Percentiles rank a stretch among this genome's conserved stretches.
Conservation (phyloP, 2,113 vertebrate species). For the mouse (Mus musculus) region DNA sequence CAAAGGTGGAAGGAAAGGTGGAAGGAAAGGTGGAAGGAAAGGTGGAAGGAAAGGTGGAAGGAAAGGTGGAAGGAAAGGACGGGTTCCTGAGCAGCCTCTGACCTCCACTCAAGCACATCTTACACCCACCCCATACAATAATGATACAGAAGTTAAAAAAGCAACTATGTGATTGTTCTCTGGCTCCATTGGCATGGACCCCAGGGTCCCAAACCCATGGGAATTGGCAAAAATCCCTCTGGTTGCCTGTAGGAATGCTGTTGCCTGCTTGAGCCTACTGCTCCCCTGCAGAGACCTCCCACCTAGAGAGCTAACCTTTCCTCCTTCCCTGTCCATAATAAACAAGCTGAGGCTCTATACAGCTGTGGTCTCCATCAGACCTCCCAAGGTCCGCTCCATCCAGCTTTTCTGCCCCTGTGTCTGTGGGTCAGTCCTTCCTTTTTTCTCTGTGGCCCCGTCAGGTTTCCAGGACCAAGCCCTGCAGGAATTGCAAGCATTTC, state of each 20-base stretch:
- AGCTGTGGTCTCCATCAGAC: not conserved
- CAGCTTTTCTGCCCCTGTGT: not conserved
- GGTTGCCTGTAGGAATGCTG: not conserved
- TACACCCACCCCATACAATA: not conserved
- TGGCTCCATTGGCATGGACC: not conserved
- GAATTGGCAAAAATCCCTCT: not conserved
- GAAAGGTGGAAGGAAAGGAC: not conserved
- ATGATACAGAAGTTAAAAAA: not conserved
- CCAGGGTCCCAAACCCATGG: not conserved
- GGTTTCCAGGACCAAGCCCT: not conserved
- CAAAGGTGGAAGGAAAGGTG: not conserved
- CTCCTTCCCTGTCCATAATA: fast-evolving
- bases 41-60: too few species aligned
- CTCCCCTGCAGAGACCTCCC: not conserved
- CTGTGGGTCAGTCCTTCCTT: not conserved
- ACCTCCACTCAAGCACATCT: not conserved
- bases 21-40: too few species aligned
- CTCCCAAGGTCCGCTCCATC: not conserved
- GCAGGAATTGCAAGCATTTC: not conserved
- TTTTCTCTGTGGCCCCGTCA: not conserved
- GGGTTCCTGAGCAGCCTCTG: not conserved
- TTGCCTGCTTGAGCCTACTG: not conserved
- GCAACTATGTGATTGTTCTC: not conserved
- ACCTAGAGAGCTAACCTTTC: not conserved
- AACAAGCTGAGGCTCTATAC: not conserved